Evolutionary conservation across 2,888 invertebrate genomes (phyloP).

Genomic region (Protodeltote pygarga): DNA sequence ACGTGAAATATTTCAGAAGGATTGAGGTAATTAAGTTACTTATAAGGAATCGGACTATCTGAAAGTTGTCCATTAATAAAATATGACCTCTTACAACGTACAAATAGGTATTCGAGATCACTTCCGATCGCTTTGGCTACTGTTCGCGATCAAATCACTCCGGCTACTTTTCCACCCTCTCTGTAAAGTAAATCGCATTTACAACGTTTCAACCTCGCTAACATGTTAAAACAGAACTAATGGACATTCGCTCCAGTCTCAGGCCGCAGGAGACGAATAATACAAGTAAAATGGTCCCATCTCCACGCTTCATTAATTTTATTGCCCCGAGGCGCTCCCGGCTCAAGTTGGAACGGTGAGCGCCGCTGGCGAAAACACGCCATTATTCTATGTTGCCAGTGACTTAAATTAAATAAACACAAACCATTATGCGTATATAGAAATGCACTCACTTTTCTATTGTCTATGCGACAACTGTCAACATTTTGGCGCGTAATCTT

Average conservation of each 20-base stretch:
- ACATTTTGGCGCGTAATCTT: constrained; percentile 81
- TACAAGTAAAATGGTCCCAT: constrained; percentile 87
- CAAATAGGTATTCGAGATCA: constrained; percentile 62
- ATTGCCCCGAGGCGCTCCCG: constrained; percentile 84
- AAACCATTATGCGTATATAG: constrained; percentile 78
- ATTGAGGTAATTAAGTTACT: no score
- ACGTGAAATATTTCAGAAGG: no score
- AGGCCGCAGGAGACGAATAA: constrained; percentile 86
- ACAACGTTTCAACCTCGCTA: constrained; percentile 87
- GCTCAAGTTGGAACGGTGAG: constrained; percentile 70
- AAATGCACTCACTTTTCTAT: constrained; percentile 74
- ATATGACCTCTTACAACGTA: constrained; percentile 35
- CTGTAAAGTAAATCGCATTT: constrained; percentile 85
- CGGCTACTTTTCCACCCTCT: constrained; percentile 84
- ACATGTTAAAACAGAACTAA: constrained; percentile 88
- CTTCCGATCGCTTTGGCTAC: constrained; percentile 74
- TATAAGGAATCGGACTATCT: constrained; percentile 6
- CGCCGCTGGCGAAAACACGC: constrained; percentile 80
- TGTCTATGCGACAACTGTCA: constrained; percentile 83
- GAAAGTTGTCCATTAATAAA: constrained; percentile 35
- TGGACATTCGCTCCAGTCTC: constrained; percentile 87
- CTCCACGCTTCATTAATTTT: constrained; percentile 87
- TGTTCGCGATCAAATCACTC: constrained; percentile 77
- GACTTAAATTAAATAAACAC: constrained; percentile 86
- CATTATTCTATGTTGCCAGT: constrained; percentile 82